These are phyloP conservation scores for Clarias platycephalus DNA, from an alignment of 2,797 vertebrate species.

Conservation along the genomic window DNA sequence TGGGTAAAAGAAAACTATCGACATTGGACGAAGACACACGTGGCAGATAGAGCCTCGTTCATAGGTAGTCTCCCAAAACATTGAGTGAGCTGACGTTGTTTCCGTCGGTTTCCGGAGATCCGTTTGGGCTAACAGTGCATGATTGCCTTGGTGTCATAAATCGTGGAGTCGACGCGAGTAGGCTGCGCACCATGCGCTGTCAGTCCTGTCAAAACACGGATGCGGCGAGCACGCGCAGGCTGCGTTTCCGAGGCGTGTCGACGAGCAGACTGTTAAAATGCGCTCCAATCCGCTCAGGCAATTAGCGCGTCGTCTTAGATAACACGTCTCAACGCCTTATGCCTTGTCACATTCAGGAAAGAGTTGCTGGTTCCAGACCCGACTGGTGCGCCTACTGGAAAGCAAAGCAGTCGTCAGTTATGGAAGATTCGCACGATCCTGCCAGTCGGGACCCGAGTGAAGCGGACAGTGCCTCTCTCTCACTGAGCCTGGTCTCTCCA, in stretches of 20 bases:
- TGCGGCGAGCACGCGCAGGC: constrained; percentile 44
- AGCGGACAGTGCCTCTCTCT: constrained; percentile 72
- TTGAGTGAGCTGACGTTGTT: constrained; percentile 76
- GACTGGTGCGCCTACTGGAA: constrained; percentile 45
- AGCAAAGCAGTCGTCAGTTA: constrained; percentile 61
- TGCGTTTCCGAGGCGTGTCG: constrained; percentile 24
- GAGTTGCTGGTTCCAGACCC: neutral
- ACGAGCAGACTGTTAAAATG: constrained; percentile 46
- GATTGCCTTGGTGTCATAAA: constrained; percentile 73
- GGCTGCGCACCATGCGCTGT: constrained; percentile 46
- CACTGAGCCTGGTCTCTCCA: constrained; percentile 69
- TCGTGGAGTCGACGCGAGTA: constrained; percentile 50
- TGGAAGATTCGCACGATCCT: constrained; percentile 75
- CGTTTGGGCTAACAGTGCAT: constrained; percentile 59
- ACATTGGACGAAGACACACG: constrained; percentile 16
- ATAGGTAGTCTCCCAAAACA: constrained; percentile 63
- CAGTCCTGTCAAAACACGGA: constrained; percentile 63
- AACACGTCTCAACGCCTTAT: constrained; percentile 12
- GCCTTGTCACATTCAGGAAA: constrained; percentile 1
- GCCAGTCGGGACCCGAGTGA: constrained; percentile 68
- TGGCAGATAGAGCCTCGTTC: constrained; percentile 56
- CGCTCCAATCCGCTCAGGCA: constrained; percentile 10
- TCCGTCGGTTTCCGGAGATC: constrained; percentile 61
- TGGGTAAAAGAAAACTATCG: neutral
- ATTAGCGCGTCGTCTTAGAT: constrained; percentile 36